Conservation (phyloP, 30 jellyfish, hydroid and myxozoan genomes). For the Clytia hemisphaerica region DNA sequence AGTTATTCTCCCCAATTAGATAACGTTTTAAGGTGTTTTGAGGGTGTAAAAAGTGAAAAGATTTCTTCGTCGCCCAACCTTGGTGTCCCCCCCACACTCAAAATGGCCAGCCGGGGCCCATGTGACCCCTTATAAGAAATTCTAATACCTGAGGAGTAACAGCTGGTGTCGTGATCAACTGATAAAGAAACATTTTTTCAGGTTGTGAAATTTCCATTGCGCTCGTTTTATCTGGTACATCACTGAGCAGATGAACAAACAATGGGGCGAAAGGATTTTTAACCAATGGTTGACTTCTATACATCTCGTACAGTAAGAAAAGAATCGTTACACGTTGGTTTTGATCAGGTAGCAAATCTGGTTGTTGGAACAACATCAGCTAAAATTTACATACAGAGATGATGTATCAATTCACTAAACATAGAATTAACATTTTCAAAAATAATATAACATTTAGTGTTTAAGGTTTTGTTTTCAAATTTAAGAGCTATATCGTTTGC, state of each 20-base stretch:
- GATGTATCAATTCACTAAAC: no score
- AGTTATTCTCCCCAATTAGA: no score
- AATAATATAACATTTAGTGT: no score
- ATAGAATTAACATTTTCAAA: no score
- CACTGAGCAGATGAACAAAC: conserved; percentile 49
- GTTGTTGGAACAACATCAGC: conserved; percentile 79
- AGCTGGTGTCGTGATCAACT: conserved; percentile 69
- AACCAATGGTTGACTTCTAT: conserved; percentile 66
- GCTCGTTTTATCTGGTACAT: conserved; percentile 4
- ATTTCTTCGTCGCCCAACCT: no score
- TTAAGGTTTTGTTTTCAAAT: no score
- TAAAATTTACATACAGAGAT: not conserved
- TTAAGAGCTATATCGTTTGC: no score
- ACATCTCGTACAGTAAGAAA: conserved; percentile 79
- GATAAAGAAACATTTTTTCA: conserved; percentile 61
- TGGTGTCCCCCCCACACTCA: no score
- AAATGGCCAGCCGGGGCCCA: no score
- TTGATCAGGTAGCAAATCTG: conserved; percentile 71
- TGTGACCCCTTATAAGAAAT: no score
- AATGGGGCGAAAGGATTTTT: conserved; percentile 92
- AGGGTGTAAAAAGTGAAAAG: no score
- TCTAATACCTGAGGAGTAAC: conserved; percentile 52
- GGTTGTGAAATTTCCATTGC: conserved; percentile 36
- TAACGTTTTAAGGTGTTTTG: no score
- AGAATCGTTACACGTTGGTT: conserved; percentile 70